Conservation (phyloP, 2,797 vertebrate species). For the Rhabdophis nuchalis region DNA sequence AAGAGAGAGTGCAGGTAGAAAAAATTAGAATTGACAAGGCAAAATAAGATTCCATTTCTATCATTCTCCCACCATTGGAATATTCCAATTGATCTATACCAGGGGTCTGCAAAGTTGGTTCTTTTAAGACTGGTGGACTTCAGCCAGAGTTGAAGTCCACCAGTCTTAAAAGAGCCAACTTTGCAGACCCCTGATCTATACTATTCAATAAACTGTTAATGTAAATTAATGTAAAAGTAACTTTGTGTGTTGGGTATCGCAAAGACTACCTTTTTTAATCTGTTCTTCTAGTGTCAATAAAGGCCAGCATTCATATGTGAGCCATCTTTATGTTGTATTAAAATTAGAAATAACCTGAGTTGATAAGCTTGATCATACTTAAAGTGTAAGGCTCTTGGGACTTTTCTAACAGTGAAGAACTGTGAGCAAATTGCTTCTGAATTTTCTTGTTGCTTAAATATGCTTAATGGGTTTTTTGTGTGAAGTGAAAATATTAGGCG, state of each 20-base stretch:
- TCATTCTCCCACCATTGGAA: background rate
- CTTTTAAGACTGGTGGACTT: too few species aligned
- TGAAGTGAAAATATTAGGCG: background rate
- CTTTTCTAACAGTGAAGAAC: background rate
- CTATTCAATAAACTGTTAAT: background rate
- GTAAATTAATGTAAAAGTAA: background rate
- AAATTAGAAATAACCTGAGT: background rate
- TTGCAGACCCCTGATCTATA: background rate
- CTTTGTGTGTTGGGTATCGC: background rate
- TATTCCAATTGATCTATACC: background rate
- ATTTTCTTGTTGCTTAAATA: conserved; percentile 2
- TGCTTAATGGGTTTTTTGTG: background rate
- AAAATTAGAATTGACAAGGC: background rate
- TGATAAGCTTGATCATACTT: background rate
- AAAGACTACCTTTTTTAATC: background rate
- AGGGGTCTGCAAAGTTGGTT: too few species aligned
- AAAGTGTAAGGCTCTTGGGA: background rate
- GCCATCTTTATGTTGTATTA: background rate
- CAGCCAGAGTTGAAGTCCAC: too few species aligned
- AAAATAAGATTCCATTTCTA: background rate
- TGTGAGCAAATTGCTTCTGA: background rate
- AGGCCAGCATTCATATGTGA: background rate
- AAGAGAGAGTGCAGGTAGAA: background rate
- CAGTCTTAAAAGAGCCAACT: too few species aligned
- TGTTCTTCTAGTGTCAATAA: background rate